Evolutionary conservation across 2,888 invertebrate species (phyloP).

Genomic region (Pecten maximus): DNA sequence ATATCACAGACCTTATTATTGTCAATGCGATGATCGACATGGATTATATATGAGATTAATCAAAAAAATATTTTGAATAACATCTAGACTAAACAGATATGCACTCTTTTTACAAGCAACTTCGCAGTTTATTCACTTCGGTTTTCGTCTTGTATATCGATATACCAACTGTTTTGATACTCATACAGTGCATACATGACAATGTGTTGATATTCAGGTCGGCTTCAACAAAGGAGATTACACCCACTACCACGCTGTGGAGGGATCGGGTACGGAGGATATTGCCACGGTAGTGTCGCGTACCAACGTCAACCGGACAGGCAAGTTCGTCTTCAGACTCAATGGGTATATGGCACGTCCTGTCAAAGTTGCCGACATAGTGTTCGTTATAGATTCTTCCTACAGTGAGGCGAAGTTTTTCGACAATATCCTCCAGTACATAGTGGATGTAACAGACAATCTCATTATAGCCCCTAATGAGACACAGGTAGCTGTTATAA

Average conservation of each 20-base stretch:
- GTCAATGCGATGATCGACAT: no score
- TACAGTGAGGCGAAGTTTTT: background rate
- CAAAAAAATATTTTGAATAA: no score
- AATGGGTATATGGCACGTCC: background rate
- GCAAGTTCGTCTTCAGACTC: slow-evolving; percentile 21
- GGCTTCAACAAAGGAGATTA: background rate
- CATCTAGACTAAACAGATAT: no score
- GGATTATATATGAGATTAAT: no score
- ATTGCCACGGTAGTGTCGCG: background rate
- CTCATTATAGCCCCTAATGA: background rate
- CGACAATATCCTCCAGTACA: background rate
- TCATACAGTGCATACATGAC: no score
- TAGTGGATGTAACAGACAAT: background rate
- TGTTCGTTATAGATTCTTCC: background rate
- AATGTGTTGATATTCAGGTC: no score
- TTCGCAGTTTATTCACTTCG: no score
- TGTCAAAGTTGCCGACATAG: background rate
- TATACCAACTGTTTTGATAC: no score
- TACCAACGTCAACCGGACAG: background rate
- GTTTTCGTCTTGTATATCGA: no score
- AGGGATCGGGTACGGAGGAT: background rate
- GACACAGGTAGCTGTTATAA: background rate
- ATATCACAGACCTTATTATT: no score
- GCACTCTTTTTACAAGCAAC: no score
- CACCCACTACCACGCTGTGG: background rate